Conservation (phyloP, 2,113 vertebrate genomes). For the Pangasianodon hypophthalmus region DNA sequence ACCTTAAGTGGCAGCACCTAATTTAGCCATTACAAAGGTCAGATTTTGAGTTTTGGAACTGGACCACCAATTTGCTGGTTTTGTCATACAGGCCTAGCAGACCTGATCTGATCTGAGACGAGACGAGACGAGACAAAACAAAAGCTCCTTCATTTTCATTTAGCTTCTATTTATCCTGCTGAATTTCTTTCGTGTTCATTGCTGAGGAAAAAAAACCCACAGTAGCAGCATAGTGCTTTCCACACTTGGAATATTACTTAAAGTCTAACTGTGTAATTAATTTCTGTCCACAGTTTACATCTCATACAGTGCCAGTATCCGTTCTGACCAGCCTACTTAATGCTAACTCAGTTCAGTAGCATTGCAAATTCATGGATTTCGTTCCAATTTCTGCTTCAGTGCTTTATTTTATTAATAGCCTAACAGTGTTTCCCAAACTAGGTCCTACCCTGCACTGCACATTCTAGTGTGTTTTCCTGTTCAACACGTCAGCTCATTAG, state of each 20-base stretch:
- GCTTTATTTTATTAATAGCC: slow-evolving; percentile 1
- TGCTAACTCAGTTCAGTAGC: not conserved
- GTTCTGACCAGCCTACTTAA: not conserved
- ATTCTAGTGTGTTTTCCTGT: not conserved
- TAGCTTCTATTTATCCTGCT: slow-evolving; percentile 1
- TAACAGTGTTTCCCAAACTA: not conserved
- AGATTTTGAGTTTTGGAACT: not conserved
- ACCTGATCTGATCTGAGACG: not conserved
- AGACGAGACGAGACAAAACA: not conserved
- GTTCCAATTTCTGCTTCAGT: not conserved
- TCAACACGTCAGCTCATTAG: slow-evolving; percentile 2
- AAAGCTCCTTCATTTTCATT: not conserved
- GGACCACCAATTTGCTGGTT: not conserved
- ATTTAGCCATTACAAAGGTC: not conserved
- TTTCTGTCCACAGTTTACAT: slow-evolving; percentile 20
- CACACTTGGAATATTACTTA: slow-evolving; percentile 3
- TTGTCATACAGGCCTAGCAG: not conserved
- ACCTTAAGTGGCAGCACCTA: not conserved
- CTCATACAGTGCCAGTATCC: not conserved
- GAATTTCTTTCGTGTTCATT: not conserved
- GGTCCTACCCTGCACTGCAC: not conserved
- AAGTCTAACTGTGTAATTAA: slow-evolving; percentile 27
- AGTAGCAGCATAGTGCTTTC: not conserved
- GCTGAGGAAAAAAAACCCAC: slow-evolving; percentile 34
- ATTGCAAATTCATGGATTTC: not conserved